These are phyloP conservation scores for Rhagoletis zephyria DNA, from an alignment of 1,140 invertebrate species.

Conservation along the genomic window DNA sequence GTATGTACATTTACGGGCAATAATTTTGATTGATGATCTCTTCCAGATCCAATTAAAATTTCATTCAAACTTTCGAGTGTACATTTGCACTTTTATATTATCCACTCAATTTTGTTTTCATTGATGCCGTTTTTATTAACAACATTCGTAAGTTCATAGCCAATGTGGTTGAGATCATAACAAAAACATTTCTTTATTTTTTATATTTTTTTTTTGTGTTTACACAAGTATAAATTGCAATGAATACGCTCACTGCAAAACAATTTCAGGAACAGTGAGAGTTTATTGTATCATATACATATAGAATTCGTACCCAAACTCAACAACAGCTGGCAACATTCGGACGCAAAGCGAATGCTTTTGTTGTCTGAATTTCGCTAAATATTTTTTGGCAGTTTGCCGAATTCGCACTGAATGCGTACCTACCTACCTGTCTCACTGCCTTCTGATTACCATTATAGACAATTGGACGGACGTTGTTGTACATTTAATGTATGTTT, in stretches of 20 bases:
- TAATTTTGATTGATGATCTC: background rate
- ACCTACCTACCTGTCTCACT: slow-evolving; percentile 8
- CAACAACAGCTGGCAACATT: background rate
- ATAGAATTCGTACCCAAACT: background rate
- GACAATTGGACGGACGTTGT: background rate
- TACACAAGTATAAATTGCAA: background rate
- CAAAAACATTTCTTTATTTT: too few relatives aligned
- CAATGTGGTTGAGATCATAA: background rate
- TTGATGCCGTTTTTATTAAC: background rate
- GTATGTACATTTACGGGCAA: background rate
- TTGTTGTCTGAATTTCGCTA: background rate
- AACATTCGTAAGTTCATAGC: background rate
- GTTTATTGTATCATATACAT: background rate
- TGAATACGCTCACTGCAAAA: background rate
- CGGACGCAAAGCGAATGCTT: background rate
- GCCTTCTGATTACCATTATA: slow-evolving; percentile 2
- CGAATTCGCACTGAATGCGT: background rate
- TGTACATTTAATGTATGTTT: background rate
- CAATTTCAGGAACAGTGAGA: background rate
- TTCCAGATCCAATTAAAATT: background rate
- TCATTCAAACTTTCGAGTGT: background rate
- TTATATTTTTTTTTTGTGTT: too few relatives aligned
- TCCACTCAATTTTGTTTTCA: slow-evolving; percentile 18
- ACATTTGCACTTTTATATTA: background rate
- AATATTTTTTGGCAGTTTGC: slow-evolving; percentile 37